Base-by-base conservation (phyloP, 2,888 invertebrate genomes). In the Ametastegia equiseti region DNA sequence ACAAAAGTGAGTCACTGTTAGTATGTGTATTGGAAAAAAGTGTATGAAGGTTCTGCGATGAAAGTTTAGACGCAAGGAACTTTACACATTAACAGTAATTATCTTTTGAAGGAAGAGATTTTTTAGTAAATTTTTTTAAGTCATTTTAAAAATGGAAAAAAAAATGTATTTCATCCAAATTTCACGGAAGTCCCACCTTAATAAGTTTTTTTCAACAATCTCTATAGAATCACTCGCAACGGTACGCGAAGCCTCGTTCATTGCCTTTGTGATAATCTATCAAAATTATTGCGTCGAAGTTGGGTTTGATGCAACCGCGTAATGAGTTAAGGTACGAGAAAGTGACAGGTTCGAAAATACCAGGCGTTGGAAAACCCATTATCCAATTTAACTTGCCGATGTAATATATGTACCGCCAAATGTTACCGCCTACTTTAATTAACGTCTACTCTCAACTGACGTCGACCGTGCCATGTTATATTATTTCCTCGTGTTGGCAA, bases 401-500 rank as follows among this genome's bases (percentile, higher is more conserved):
- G n/a, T 54, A 42, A 67, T 67, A 42, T 67, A 67, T 23, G 39
- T 67, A 67, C 67, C 67, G 67, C 39, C 67, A 67, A 67, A 67
- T 67, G 42, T 9, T 19, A 36, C 39, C 67, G 67, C 67, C 67
- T 19, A 67, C 39, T 67, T 67, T 67, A 67, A 67, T 67, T 67
- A 67, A 67, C 67, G 67, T 39, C 67, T 19, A 42, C 39, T 67
- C 23, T 39, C 39, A 7, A 42, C 13, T 23, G n/a, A n/a, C n/a
- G n/a, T n/a, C n/a, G n/a, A n/a, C n/a, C n/a, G n/a, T n/a, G n/a
- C n/a, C n/a, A n/a, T n/a, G n/a, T n/a, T n/a, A 23, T 23, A 27
- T 11, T 9, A 39, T 36, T 36, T 19, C 13, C 11, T 23, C 23
- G 1, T n/a, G 39, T 67, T 19, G 4, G 36, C 39, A 67, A 36